Evolutionary conservation across 1,140 invertebrate genomes (phyloP), one percentile per base, ranked within the genome.

Genomic region (Ostrea denselamellosa): DNA sequence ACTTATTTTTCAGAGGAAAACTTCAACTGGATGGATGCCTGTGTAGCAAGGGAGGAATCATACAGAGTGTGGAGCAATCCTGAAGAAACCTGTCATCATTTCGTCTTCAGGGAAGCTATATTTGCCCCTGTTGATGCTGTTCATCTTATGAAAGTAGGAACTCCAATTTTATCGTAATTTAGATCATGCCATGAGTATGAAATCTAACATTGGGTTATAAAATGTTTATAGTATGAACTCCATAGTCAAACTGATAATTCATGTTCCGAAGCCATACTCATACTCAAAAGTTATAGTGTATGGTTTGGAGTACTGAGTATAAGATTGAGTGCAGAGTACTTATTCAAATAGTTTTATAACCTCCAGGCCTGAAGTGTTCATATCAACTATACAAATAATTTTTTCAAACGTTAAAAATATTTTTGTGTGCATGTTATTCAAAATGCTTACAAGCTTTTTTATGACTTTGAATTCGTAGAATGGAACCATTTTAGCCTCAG

Each of bases 21-120:
- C 82, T 93, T 94, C 89, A 86, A 92, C 54, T 95, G 94, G 94
- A 90, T 91, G 65, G 85, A 91, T 44, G 92, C 93, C 0, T 94
- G 93, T 90, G 87, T 94, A 8, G 91, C 91, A 34, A 89, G 94
- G 86, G 94, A 95, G 85, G 92, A 93, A 51, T 90, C 89, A 58
- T 88, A 91, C 53, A 89, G 91, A 83, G 85, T 91, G 9, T 95
- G 94, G 93, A 86, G 77, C 52, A 81, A 91, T 44, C 58, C 65
- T 14, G 90, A 91, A 14, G 77, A 88, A 12, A 65, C 89, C n/a
- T 87, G 85, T 85, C 87, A 90, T 14, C 91, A 92, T 58, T 90
- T 93, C 44, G 87, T 86, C 12, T 92, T 90, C 51, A 91, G 53
- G 77, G 87, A 90, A 22, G 87, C 68, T 12, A 84, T 93, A 22